A percentile compares a stretch with the other conserved stretches of the same genome.
Conservation (phyloP, 2,797 vertebrate species). For the Nyctalus aviator region DNA sequence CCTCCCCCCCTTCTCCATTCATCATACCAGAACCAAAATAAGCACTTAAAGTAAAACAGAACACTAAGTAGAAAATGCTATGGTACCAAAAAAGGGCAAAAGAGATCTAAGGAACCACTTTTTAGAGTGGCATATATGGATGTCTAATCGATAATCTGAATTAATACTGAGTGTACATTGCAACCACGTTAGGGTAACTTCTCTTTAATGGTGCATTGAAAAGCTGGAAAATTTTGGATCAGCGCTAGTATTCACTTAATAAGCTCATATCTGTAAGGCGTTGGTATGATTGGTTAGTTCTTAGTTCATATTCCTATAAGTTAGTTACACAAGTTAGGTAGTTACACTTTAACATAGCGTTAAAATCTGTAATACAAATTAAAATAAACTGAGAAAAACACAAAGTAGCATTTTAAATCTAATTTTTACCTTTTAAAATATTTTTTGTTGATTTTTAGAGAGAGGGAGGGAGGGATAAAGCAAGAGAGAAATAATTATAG, state of each 20-base stretch:
- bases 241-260: neutral
- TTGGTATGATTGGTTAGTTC: neutral
- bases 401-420: neutral
- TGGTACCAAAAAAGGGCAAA: neutral
- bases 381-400: neutral
- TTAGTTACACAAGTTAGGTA: neutral
- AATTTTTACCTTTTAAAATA: neutral
- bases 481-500: neutral
- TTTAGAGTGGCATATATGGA: neutral
- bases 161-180: neutral
- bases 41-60: slow-evolving; percentile 9
- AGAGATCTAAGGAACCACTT: neutral
- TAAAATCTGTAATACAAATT: neutral
- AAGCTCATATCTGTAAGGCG: neutral
- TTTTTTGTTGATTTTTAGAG: neutral
- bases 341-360: neutral
- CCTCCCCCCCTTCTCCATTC: neutral
- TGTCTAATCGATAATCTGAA: neutral
- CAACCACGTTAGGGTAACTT: neutral
- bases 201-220: neutral
- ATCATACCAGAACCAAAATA: neutral
- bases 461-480: neutral
- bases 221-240: neutral
- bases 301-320: neutral
- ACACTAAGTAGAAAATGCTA: neutral